phyloP scores from a whole-genome alignment of 2,113 vertebrate species.

The Centrocercus urophasianus region DNA sequence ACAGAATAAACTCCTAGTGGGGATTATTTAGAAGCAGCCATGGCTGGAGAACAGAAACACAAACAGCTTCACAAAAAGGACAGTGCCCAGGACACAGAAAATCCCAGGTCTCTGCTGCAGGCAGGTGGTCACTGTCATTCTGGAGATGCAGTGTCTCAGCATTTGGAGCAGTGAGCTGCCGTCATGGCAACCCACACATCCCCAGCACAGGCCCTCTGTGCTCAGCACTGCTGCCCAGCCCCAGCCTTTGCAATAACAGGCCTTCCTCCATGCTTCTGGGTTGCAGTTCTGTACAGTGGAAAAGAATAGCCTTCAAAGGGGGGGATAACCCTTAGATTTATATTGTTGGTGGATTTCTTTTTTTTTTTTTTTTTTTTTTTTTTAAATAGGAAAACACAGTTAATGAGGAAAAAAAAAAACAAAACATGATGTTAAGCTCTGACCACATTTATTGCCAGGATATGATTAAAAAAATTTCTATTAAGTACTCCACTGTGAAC shows the following conservation, averaged over 20 bases:
- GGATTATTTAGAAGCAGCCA: neutral
- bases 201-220: neutral
- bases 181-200: slow-evolving; percentile 10
- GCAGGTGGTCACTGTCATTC: neutral
- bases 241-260: neutral
- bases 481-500: neutral
- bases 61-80: neutral
- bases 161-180: neutral
- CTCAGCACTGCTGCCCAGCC: neutral
- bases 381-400: neutral
- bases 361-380: neutral
- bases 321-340: neutral
- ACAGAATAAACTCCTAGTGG: neutral
- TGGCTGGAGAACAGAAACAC: neutral
- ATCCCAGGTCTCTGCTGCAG: neutral
- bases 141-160: neutral
- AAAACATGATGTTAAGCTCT: neutral
- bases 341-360: neutral
- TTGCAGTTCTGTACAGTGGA: neutral
- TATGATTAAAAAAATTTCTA: neutral
- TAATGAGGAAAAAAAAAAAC: accelerated
- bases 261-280: neutral
- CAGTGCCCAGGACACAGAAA: accelerated
- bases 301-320: neutral
- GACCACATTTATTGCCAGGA: neutral